A percentile compares a stretch with the other conserved stretches of the same genome.
phyloP scores from a whole-genome alignment of 2,888 invertebrate species.

The Agelastica alni region DNA sequence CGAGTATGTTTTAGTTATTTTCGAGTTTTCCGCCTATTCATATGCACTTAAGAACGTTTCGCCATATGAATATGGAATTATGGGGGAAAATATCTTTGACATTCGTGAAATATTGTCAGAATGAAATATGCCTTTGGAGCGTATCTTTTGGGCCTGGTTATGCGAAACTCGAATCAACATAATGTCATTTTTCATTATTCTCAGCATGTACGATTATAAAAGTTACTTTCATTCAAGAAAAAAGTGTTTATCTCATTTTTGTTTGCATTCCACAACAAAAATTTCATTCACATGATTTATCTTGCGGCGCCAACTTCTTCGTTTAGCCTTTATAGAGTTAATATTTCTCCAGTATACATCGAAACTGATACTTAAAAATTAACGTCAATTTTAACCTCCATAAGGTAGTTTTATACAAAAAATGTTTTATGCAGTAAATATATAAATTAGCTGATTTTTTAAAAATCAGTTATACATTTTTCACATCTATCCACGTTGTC shows the following conservation, averaged over 20 bases:
- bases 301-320: too few species aligned
- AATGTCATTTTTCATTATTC: slow-evolving; percentile 3
- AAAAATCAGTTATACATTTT: too few species aligned
- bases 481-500: too few species aligned
- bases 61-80: slow-evolving; percentile 16
- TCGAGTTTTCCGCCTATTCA: slow-evolving; percentile 18
- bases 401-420: too few species aligned
- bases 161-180: slow-evolving; percentile 5
- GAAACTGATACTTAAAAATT: too few species aligned
- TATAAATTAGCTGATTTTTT: too few species aligned
- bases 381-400: too few species aligned
- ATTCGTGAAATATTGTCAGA: slow-evolving; percentile 9
- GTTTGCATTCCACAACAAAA: neutral
- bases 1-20: slow-evolving; percentile 14
- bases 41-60: slow-evolving; percentile 23
- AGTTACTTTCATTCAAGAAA: neutral
- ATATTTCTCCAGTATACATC: too few species aligned
- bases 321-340: too few species aligned
- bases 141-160: neutral
- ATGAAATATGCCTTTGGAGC: slow-evolving; percentile 2
- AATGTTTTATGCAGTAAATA: too few species aligned
- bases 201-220: neutral
- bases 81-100: slow-evolving; percentile 10
- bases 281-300: neutral
- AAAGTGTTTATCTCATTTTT: neutral